Evolutionary conservation across 1,140 invertebrate genomes (phyloP), one percentile per base, ranked within the genome.

Genomic region (Lepidotrigona ventralis): DNA sequence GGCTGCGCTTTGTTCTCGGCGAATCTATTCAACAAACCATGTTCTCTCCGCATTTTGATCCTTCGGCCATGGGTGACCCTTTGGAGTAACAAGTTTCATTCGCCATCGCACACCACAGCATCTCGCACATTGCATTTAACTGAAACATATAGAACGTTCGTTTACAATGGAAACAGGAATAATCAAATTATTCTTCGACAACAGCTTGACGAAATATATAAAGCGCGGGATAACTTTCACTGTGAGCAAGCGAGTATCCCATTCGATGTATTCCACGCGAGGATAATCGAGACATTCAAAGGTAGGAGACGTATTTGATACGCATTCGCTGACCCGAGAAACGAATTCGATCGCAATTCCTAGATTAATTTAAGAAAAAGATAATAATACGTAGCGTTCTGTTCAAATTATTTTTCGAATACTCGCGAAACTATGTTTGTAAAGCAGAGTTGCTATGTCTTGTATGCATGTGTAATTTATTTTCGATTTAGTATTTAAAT

Each of bases 1-100:
- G 11, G 56, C 21, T 21, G 11, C 33, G 33, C 11, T 69, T 66
- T 26, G 29, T 79, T 56, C 33, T 29, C 23, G 26, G 5, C 6
- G 17, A 51, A 76, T 64, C 2, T 19, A 12, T 58, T 46, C 14
- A 21, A 69, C 87, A 33, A 88, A 95, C 94, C 91, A 94, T 95
- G 73, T 95, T 94, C 70, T 94, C 94, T 1, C 95, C 96, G 92
- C 96, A 97, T 73, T 95, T 95, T 0, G 96, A 97, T 39, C 96
- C 96, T 83, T 96, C 96, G 5, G 96, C 96, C 19, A 96, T 95
- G 12, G 96, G 95, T 83, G 95, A 94, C 6, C 95, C 92, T 1
- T 11, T 17, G 11, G 79, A 58, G 9, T 46, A 33, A 53, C 88
- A 89, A 26, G n/a, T 81, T 5, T 78, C 15, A 0, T 58, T 33